Conservation (phyloP, 2,113 vertebrate genomes). For the Sakesphorus luctuosus region DNA sequence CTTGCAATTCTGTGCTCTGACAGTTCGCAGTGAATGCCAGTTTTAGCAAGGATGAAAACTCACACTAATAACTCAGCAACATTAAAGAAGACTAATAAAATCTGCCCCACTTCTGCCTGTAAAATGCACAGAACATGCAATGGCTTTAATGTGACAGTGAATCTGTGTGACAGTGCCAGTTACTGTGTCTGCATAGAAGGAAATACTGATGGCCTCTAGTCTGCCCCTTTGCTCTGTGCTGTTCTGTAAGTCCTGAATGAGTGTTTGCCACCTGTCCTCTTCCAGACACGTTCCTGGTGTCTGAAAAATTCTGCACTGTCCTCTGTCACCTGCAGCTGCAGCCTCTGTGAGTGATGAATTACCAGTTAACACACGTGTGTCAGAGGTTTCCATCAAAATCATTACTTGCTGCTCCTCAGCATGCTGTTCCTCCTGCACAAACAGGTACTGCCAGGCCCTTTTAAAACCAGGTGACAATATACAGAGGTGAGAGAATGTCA, state of each 20-base stretch:
- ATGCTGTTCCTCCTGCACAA: neutral
- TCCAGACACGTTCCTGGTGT: neutral
- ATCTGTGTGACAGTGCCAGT: neutral
- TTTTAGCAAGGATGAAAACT: neutral
- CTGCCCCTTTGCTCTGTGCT: neutral
- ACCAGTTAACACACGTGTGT: fast-evolving
- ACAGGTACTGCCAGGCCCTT: neutral
- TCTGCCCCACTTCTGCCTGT: neutral
- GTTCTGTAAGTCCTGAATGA: neutral
- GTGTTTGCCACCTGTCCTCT: neutral
- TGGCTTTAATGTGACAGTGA: neutral
- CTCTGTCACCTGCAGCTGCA: neutral
- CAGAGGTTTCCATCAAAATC: neutral
- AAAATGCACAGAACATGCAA: neutral
- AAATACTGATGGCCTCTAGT: neutral
- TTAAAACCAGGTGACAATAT: neutral
- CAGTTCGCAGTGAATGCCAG: neutral
- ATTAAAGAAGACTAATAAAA: neutral
- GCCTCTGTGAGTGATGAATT: neutral
- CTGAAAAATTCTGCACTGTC: neutral
- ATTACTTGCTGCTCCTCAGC: neutral
- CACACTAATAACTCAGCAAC: neutral
- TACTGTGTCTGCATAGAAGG: neutral
- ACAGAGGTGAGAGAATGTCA: neutral
- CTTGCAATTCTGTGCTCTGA: neutral